Conservation (phyloP, 2,797 vertebrate species). For the Siniperca obscura region DNA sequence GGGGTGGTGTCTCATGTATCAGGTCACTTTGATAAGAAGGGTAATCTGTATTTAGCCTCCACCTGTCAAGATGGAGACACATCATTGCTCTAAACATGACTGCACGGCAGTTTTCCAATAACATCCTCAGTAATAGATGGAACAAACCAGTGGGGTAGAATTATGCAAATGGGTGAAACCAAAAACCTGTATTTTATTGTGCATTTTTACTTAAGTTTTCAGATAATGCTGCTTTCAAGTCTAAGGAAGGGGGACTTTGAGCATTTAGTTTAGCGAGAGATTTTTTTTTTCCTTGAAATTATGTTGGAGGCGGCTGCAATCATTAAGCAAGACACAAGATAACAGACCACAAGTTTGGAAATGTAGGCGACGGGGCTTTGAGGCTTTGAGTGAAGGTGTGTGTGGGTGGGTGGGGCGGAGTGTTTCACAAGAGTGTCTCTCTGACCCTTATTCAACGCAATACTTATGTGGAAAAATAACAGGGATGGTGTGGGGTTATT, state of each 20-base stretch:
- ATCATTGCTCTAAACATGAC: conserved; percentile 62
- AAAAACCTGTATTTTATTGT: background rate
- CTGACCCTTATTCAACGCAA: background rate
- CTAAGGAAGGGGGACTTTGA: background rate
- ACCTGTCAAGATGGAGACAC: conserved; percentile 75
- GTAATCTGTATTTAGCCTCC: conserved; percentile 85
- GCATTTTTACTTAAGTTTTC: background rate
- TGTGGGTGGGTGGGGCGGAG: conserved; percentile 2
- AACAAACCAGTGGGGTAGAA: background rate
- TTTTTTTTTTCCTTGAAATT: background rate
- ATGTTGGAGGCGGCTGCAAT: background rate
- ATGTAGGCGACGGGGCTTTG: background rate
- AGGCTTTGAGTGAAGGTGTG: background rate
- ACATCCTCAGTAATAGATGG: background rate
- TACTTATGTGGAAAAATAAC: background rate
- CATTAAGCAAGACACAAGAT: conserved; percentile 25
- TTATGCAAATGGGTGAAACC: background rate
- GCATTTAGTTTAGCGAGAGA: background rate
- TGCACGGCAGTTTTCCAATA: conserved; percentile 46
- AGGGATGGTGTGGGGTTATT: background rate
- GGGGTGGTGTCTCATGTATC: conserved; percentile 52
- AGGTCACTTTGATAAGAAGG: conserved; percentile 72
- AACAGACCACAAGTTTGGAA: background rate
- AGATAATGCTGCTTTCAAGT: background rate
- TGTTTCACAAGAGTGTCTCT: conserved; percentile 34